Evolutionary conservation across 2,797 vertebrate species (phyloP).

Genomic region (Nasua narica): DNA sequence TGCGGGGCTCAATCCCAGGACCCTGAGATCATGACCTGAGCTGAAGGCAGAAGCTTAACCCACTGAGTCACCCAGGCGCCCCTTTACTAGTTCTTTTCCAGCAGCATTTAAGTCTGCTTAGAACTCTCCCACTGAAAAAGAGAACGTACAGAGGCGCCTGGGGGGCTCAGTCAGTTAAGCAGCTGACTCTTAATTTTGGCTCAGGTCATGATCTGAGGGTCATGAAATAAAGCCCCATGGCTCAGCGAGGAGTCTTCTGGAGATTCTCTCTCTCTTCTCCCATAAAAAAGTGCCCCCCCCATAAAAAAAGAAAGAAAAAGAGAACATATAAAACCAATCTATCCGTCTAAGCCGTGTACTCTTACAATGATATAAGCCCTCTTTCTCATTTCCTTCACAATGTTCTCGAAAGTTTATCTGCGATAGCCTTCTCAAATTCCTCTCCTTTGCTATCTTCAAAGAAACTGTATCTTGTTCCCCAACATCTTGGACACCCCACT

Average conservation of each 20-base stretch:
- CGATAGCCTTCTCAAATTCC: neutral
- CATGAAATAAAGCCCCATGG: neutral
- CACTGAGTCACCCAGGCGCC: too few relatives aligned
- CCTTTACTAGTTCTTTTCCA: neutral
- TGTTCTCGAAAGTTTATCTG: neutral
- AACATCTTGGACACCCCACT: neutral
- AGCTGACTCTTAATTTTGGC: neutral
- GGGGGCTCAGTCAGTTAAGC: neutral
- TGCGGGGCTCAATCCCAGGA: too few relatives aligned
- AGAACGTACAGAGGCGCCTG: neutral
- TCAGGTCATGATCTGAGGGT: neutral
- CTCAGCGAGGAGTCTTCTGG: neutral
- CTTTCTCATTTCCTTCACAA: neutral
- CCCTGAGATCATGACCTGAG: too few relatives aligned
- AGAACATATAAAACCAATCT: neutral
- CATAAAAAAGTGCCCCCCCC: too few relatives aligned
- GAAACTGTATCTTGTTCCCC: neutral
- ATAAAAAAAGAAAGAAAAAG: neutral
- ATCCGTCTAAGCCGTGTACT: neutral
- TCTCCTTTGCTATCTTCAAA: neutral
- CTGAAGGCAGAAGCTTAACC: too few relatives aligned
- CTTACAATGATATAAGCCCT: neutral
- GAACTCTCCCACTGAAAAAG: neutral
- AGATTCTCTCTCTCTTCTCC: neutral
- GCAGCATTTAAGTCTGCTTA: neutral